Evolutionary conservation across 1,140 invertebrate genomes (phyloP).

Genomic region (Brachionus asplanchnoidis): DNA sequence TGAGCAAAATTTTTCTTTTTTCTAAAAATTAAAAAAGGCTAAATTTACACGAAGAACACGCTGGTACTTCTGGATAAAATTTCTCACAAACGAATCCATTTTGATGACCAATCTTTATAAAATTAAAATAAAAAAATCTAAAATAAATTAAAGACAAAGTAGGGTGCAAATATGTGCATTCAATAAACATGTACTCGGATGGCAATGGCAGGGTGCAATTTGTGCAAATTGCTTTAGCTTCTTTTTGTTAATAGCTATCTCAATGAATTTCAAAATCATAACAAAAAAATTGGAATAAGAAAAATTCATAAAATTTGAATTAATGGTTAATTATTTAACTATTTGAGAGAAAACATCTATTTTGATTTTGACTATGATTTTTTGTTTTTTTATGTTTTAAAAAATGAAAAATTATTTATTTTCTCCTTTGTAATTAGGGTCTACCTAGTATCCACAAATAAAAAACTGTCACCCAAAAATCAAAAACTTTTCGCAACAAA

Average conservation of each 20-base stretch:
- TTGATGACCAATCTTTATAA: not conserved
- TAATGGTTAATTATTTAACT: no score
- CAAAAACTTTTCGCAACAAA: no score
- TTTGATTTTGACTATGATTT: no score
- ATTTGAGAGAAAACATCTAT: no score
- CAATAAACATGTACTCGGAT: not conserved
- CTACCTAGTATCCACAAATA: no score
- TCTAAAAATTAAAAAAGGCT: not conserved
- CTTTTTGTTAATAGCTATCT: not conserved
- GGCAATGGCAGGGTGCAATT: not conserved
- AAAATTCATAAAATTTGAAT: no score
- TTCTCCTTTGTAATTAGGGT: no score
- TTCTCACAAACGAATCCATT: constrained; percentile 30
- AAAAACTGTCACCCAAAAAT: no score
- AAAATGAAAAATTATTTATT: no score
- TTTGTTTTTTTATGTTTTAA: no score
- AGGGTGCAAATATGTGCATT: not conserved
- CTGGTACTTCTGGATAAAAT: constrained; percentile 5
- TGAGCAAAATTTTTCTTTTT: not conserved
- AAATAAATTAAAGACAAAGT: not conserved
- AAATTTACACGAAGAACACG: not conserved
- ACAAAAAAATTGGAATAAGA: no score
- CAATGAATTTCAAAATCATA: no score
- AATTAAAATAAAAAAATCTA: not conserved
- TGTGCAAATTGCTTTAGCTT: not conserved